Base-by-base conservation (phyloP, 2,888 invertebrate species). In the Aspidiotus rigidus region DNA sequence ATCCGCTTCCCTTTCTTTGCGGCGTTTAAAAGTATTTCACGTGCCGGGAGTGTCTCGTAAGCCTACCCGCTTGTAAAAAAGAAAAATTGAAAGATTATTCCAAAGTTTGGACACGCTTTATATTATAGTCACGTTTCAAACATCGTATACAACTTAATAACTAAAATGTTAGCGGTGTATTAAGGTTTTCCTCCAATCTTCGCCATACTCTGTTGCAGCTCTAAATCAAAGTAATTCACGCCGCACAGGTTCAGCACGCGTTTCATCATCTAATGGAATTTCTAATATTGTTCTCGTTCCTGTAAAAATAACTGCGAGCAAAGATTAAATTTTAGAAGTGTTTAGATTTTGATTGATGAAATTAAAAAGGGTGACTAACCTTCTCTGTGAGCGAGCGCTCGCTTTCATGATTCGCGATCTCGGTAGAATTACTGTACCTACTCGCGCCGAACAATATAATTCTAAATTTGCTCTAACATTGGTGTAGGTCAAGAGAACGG, bases 201-300 rank as follows among this genome's bases (percentile, higher is more conserved):
- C 28, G 28, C 28, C 28, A 28, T 28, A 28, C 28, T 28, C 28
- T 28, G 28, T 28, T 3, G 28, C 10, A 49, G 49, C 49, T n/a
- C 49, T 49, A 49, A 49, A 49, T 49, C 49, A 49, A 49, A 49
- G 49, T 49, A 13, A 49, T 11, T 49, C n/a, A 49, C 49, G 10
- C 49, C 49, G 49, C n/a, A 49, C 49, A 11, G 49, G 49, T 13
- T 11, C 49, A 11, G 10, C n/a, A n/a, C 49, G 49, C 10, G 49
- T n/a, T 49, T 49, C 49, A 49, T 49, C n/a, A 49, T 6, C 49
- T 49, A 49, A 49, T 49, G 49, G 49, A 49, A 49, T 49, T 49
- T 49, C 49, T 49, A 49, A 49, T n/a, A 49, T 49, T 49, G 49
- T 49, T 49, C n/a, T 49, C n/a, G n/a, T 49, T n/a, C n/a, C 49